A percentile compares a stretch with the other conserved stretches of the same genome.
Conservation (phyloP, 1,140 invertebrate species). For the Drosophila paulistorum region DNA sequence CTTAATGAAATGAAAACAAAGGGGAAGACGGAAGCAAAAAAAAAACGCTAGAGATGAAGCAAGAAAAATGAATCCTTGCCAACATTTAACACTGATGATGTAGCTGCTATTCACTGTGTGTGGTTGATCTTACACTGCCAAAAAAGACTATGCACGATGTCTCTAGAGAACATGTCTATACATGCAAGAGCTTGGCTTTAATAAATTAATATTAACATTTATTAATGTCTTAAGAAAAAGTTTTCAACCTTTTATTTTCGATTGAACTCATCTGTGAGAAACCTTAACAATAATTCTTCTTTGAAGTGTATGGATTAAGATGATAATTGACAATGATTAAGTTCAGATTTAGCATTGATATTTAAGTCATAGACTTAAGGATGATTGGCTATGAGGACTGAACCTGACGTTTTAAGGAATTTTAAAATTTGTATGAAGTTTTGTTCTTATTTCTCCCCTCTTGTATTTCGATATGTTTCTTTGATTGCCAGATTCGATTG, state of each 20-base stretch:
- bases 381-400: conserved; percentile 1
- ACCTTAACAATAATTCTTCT: no score
- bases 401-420: no score
- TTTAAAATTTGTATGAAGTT: background rate
- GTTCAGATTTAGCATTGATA: background rate
- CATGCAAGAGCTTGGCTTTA: no score
- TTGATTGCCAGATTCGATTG: conserved; percentile 59
- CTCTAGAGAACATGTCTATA: no score
- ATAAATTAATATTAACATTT: no score
- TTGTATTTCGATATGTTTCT: conserved; percentile 33
- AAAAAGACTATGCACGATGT: background rate
- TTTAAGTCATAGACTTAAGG: background rate
- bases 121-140: background rate
- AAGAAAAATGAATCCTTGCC: conserved; percentile 13
- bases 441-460: conserved; percentile 13
- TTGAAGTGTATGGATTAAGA: background rate
- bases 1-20: conserved; percentile 75
- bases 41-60: conserved; percentile 19
- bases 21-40: conserved; percentile 18
- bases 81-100: conserved; percentile 1
- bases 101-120: background rate
- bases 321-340: background rate
- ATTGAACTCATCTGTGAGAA: no score
- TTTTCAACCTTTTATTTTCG: no score
- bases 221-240: no score